These are phyloP conservation scores for Drosophila tristis DNA, from an alignment of 1,140 invertebrate genomes.

Conservation along the genomic window DNA sequence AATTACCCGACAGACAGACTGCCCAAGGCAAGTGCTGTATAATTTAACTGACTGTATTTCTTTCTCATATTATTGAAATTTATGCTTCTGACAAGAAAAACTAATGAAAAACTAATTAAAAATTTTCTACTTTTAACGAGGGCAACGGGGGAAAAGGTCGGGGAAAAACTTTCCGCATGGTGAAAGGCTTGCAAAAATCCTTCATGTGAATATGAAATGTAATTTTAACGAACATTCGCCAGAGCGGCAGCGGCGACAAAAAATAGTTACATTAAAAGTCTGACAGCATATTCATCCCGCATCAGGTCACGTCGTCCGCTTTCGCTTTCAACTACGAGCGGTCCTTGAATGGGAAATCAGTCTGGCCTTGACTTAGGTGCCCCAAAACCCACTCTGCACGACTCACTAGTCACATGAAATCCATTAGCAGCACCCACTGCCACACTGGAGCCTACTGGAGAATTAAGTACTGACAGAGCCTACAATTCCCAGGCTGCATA, in stretches of 20 bases:
- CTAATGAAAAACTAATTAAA: no score
- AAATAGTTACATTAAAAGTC: constrained; percentile 26
- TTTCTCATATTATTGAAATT: constrained; percentile 3
- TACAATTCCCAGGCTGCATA: constrained; percentile 37
- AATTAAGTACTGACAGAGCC: constrained; percentile 37
- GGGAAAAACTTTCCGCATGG: no score
- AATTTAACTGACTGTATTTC: constrained; percentile 1
- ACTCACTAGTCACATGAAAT: constrained; percentile 53
- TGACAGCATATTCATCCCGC: constrained; percentile 18
- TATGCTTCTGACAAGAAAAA: no score
- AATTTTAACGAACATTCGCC: background rate
- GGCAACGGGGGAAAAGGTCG: no score
- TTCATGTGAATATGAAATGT: background rate
- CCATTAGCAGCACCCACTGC: constrained; percentile 41
- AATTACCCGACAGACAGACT: no score
- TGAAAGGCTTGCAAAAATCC: background rate
- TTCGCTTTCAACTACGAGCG: constrained; percentile 4
- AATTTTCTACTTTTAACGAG: no score
- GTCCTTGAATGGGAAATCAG: constrained; percentile 40
- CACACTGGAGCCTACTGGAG: constrained; percentile 1
- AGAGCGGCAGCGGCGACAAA: background rate
- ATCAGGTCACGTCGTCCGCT: constrained; percentile 35
- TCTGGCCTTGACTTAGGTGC: constrained; percentile 38
- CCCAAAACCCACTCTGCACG: constrained; percentile 18
- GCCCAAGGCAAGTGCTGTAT: background rate